Base-by-base conservation (phyloP, 2,888 invertebrate genomes). In the Lasioglossum zephyrum region DNA sequence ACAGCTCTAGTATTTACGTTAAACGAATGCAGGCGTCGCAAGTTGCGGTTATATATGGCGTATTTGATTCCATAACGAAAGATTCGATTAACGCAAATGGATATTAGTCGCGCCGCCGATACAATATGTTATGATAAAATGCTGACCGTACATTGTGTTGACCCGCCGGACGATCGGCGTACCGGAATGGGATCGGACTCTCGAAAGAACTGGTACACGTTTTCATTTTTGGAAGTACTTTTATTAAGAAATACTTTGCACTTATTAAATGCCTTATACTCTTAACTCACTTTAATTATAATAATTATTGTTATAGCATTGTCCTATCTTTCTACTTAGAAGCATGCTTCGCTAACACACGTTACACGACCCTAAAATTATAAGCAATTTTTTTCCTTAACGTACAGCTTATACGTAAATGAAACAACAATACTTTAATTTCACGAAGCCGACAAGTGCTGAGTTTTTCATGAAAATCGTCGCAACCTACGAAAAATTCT, bases 201-300 rank as follows among this genome's bases (percentile, higher is more conserved):
- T 9, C 9, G 53, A 53, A 53, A n/a, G 9, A n/a, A n/a, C 53
- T n/a, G 1, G 6, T 36, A 74, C 22, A 9, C 57, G 16, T 16
- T 22, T 11, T 89, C 90, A 88, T 92, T 94, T 94, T 94, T 92
- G 93, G 93, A 93, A 94, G 93, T 95, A 95, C 93, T 94, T 95
- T 95, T 95, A 95, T 95, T 95, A 95, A 95, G 95, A 95, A 95
- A 95, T 95, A 95, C 94, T 95, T 95, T 95, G 95, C 95, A 95
- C 94, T 95, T 94, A 93, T 93, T 94, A 94, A 95, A 95, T 95
- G 95, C 94, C 95, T 95, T 95, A 95, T 93, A 92, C 92, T 93
- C 92, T 92, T 94, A 93, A 94, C 95, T 94, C 93, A 93, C 93
- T 92, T 93, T 94, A 94, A 93, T 95, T 95, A 94, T 94, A 93